Base-by-base conservation (phyloP, 2,888 invertebrate species). In the Clitarchus hookeri region DNA sequence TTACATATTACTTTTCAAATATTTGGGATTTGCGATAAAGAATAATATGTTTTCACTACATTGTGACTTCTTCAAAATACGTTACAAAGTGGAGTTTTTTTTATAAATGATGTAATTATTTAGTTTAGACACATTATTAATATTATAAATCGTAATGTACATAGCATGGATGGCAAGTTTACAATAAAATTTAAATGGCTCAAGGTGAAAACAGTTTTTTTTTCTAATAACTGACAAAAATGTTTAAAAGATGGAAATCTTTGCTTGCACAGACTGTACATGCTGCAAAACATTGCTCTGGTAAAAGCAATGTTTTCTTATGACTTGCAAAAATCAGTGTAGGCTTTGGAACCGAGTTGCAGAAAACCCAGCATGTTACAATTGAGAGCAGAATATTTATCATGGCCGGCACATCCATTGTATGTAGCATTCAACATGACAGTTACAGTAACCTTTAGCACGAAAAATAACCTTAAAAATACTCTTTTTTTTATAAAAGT, bases 91-190 rank as follows among this genome's bases (percentile, higher is more conserved):
- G 82, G 27, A 82, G 82, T 82, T 82, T 19, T 36, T 36, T 36
- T 84, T 84, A 84, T 84, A 54, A 54, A 84, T 48, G 23, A 44
- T 54, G 48, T 84, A 54, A 54, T 65, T 65, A 65, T 48, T 84
- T 86, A 85, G 84, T 48, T 84, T 86, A 85, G 84, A 87, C 85
- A 83, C 54, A 86, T 85, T 86, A 87, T 85, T 84, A 87, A 84
- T 79, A 86, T 85, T 85, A 86, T 86, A 86, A 85, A 87, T 85
- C 36, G 48, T 85, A 86, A 85, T 87, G 85, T 87, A 87, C 86
- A 87, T 86, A 86, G 86, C 87, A 85, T 87, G 87, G 87, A 87
- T 87, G 87, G 87, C 86, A 86, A 85, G 86, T 86, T 84, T 54
- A 79, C 44, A 65, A 54, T 86, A 83, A 86, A 86, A 86, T 53